Evolutionary conservation across 2,113 vertebrate genomes (phyloP).

Genomic region (Arizona elegans): DNA sequence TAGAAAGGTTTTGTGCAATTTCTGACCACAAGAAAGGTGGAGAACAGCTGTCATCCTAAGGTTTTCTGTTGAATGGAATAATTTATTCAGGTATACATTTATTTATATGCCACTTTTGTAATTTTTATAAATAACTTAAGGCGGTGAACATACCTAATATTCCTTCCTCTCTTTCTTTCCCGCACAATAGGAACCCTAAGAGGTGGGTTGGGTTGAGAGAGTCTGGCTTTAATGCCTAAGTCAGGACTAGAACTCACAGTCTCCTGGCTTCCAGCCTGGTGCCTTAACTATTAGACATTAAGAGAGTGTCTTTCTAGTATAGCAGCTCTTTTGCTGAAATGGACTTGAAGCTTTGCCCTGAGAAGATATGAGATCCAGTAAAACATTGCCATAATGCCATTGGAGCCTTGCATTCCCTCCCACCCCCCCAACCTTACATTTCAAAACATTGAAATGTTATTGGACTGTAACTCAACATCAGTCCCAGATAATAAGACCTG

Average conservation of each 20-base stretch:
- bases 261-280: neutral
- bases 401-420: neutral
- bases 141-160: neutral
- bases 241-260: neutral
- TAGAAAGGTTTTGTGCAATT: neutral
- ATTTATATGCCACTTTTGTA: neutral
- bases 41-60: neutral
- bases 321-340: neutral
- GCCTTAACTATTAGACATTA: neutral
- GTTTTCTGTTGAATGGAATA: neutral
- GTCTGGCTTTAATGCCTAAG: neutral
- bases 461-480: neutral
- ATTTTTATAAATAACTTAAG: neutral
- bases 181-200: neutral
- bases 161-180: neutral
- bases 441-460: neutral
- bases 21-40: neutral
- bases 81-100: neutral
- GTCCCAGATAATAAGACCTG: neutral
- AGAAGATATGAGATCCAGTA: neutral
- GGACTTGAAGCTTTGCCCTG: neutral
- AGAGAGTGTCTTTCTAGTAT: neutral
- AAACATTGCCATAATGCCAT: neutral
- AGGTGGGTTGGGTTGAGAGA: neutral
- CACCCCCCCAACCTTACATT: neutral